phyloP scores from a whole-genome alignment of 2,797 vertebrate species.

The Eulemur mongoz region DNA sequence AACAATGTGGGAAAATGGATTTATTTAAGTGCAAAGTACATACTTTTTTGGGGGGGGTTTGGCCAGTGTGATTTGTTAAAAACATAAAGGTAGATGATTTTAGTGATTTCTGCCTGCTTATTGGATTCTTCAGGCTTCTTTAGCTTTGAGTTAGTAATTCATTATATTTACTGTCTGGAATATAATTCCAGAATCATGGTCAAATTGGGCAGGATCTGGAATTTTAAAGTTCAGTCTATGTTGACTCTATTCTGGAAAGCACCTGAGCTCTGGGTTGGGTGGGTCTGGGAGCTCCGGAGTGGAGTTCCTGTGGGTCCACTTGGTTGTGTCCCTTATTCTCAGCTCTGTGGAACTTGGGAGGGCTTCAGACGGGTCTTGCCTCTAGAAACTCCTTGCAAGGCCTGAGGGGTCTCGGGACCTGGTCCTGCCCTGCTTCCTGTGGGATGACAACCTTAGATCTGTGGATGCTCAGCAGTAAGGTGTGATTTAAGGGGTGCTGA shows the following conservation, averaged over 20 bases:
- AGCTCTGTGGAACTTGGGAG: background rate
- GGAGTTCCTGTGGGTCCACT: rapidly evolving
- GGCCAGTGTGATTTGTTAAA: background rate
- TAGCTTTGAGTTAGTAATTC: background rate
- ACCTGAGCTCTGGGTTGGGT: background rate
- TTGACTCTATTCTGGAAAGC: background rate
- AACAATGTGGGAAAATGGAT: background rate
- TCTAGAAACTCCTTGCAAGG: background rate
- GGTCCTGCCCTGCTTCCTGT: background rate
- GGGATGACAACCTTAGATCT: background rate
- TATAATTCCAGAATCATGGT: background rate
- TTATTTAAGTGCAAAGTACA: background rate
- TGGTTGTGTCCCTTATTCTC: background rate
- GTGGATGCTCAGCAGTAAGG: background rate
- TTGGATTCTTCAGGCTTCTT: background rate
- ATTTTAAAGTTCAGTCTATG: background rate
- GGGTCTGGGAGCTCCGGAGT: background rate
- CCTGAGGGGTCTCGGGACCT: background rate
- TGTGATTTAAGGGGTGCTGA: background rate
- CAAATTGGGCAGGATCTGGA: background rate
- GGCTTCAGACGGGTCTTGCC: background rate
- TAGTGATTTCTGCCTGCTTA: background rate
- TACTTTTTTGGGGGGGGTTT: background rate
- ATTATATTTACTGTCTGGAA: background rate
- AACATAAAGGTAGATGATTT: background rate